A percentile compares a stretch with the other conserved stretches of the same genome.
Conservation (phyloP, 2,888 invertebrate genomes). For the Agapostemon virescens region DNA sequence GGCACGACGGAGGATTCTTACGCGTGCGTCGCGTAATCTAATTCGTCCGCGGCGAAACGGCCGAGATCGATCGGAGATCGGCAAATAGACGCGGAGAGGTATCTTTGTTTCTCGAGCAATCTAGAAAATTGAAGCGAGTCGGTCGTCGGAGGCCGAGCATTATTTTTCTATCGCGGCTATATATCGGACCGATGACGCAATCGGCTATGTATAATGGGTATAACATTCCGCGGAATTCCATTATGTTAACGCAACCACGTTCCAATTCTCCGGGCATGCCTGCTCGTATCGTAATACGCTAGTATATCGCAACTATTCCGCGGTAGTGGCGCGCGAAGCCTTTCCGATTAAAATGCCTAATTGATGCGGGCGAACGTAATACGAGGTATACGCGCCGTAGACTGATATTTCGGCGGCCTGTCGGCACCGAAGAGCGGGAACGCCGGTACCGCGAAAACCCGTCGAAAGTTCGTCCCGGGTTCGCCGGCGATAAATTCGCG, state of each 20-base stretch:
- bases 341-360: constrained; percentile 69
- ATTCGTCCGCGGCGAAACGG: background rate
- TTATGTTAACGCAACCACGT: constrained; percentile 73
- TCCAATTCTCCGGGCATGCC: constrained; percentile 69
- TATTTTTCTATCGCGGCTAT: constrained; percentile 61
- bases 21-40: background rate
- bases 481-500: constrained; percentile 16
- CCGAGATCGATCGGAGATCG: constrained; percentile 12
- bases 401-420: constrained; percentile 46
- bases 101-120: constrained; percentile 47
- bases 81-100: constrained; percentile 7
- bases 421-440: background rate
- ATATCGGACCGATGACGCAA: constrained; percentile 65
- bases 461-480: background rate
- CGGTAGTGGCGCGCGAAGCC: constrained; percentile 58
- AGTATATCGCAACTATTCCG: constrained; percentile 69
- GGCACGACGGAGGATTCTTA: no score
- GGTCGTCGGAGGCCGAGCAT: constrained; percentile 43
- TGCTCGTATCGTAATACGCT: constrained; percentile 65
- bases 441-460: constrained; percentile 24
- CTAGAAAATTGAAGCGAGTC: constrained; percentile 59
- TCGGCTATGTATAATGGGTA: constrained; percentile 71
- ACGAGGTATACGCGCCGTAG: constrained; percentile 18
- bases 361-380: constrained; percentile 67
- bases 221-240: constrained; percentile 74